These are phyloP conservation scores for Rhogogaster chlorosoma DNA, from an alignment of 2,888 invertebrate species.

Conservation along the genomic window DNA sequence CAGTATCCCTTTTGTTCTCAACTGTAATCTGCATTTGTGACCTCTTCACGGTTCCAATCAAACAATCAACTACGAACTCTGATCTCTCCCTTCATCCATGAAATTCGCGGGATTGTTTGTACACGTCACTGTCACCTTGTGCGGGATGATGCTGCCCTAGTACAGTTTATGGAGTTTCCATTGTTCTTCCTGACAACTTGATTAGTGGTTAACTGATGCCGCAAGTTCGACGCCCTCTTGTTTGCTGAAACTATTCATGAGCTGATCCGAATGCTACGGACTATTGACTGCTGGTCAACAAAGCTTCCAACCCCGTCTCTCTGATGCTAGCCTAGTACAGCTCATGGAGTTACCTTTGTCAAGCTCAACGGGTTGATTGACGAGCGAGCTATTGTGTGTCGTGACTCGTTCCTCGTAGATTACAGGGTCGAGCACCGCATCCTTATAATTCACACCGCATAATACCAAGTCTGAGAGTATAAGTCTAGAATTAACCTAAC, in stretches of 20 bases:
- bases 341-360: slow-evolving; percentile 29
- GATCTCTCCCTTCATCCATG: neutral
- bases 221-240: neutral
- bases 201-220: slow-evolving; percentile 38
- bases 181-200: slow-evolving; percentile 49
- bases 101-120: neutral
- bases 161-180: slow-evolving; percentile 47
- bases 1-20: neutral
- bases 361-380: slow-evolving; percentile 45
- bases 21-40: neutral
- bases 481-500: neutral
- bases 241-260: slow-evolving; percentile 30
- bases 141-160: slow-evolving; percentile 44
- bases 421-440: slow-evolving; percentile 14
- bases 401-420: slow-evolving; percentile 19
- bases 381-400: slow-evolving; percentile 7
- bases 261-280: slow-evolving; percentile 6
- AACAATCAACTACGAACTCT: neutral
- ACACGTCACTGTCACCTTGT: neutral
- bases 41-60: neutral
- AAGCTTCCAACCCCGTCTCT: neutral
- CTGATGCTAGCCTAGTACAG: slow-evolving; percentile 47
- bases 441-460: slow-evolving; percentile 11
- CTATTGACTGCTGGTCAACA: slow-evolving; percentile 33
- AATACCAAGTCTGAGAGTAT: neutral